Evolutionary conservation across 2,888 invertebrate genomes (phyloP).

Genomic region (Sturmia bella): DNA sequence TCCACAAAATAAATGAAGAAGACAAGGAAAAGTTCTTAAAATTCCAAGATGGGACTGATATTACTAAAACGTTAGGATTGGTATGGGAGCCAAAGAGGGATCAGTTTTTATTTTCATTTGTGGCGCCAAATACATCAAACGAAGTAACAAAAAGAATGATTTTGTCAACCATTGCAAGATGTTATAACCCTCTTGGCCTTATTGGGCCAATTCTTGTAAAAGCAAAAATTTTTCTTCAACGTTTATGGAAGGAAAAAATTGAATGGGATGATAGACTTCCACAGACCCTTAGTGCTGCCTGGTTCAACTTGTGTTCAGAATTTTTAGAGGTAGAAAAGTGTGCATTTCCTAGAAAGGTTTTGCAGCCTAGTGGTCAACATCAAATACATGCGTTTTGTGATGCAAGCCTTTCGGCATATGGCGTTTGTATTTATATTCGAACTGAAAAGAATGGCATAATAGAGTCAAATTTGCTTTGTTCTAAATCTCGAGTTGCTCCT

Average conservation of each 20-base stretch:
- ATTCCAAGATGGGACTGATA: neutral
- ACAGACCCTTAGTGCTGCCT: slow-evolving; percentile 9
- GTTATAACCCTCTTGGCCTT: slow-evolving; percentile 50
- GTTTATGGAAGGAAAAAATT: slow-evolving; percentile 48
- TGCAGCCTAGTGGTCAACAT: neutral
- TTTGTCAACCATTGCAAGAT: slow-evolving; percentile 8
- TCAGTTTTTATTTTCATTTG: slow-evolving; percentile 13
- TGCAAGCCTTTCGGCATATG: neutral
- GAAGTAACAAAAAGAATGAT: neutral
- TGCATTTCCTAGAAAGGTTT: no score
- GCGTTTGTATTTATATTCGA: neutral
- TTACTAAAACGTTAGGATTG: neutral
- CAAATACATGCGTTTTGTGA: slow-evolving; percentile 58
- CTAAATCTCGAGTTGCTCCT: slow-evolving; percentile 4
- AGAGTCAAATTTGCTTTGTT: slow-evolving; percentile 32
- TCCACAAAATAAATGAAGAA: neutral
- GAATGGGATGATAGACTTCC: slow-evolving; percentile 46
- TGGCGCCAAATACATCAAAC: neutral
- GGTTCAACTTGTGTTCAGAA: slow-evolving; percentile 28
- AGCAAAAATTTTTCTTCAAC: slow-evolving; percentile 45
- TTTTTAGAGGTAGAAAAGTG: neutral
- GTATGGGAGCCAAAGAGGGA: neutral
- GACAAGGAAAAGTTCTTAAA: no score
- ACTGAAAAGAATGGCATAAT: slow-evolving; percentile 2
- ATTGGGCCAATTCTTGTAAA: slow-evolving; percentile 47